Base-by-base conservation (phyloP, 2,797 vertebrate genomes). In the Pyrocephalus nanus region DNA sequence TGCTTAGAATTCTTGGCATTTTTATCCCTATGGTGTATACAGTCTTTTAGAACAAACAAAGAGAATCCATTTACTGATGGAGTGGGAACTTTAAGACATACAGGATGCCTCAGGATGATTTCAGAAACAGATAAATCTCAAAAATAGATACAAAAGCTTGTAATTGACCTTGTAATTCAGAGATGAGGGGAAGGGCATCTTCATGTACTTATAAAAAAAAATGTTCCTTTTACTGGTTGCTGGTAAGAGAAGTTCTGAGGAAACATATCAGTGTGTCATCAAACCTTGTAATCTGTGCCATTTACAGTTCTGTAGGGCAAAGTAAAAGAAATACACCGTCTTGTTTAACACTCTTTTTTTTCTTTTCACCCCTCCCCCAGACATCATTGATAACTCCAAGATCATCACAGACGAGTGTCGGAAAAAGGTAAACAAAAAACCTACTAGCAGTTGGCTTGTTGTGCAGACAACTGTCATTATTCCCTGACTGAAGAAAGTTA, bases 321-420 rank as follows among this genome's bases (percentile, higher is more conserved):
- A 94, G 34, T 32, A n/a, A 69, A 90, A 66, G 30, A 77, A 86
- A 93, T 26, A 8, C 1, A 34, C 8, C 4, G 2, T 50, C 54
- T 66, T 75, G 17, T 62, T 67, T 94, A 85, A 86, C 48, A 12
- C 50, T 73, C 64, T 18, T 74, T 83, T 69, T 93, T 93, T 94
- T 70, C 74, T 29, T 40, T 40, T 15, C 58, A 51, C 66, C 38
- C 88, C 50, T 72, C 69, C 61, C 72, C 65, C 93, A 99, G 99
- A 99, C 92, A 97, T 99, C 77, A 99, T 99, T 73, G 99, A 99
- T 96, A 99, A 99, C 97, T 99, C 98, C 85, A 99, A 98, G 91
- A 97, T 99, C 88, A 98, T 99, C 90, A 98, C 99, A 42, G 99
- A 99, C 10, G 99, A 99, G 22, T 99, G 99, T 97, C 97, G 98